Evolutionary conservation across 2,797 vertebrate species (phyloP), one percentile per base, ranked within the genome.

Genomic region (Valencia hispanica): DNA sequence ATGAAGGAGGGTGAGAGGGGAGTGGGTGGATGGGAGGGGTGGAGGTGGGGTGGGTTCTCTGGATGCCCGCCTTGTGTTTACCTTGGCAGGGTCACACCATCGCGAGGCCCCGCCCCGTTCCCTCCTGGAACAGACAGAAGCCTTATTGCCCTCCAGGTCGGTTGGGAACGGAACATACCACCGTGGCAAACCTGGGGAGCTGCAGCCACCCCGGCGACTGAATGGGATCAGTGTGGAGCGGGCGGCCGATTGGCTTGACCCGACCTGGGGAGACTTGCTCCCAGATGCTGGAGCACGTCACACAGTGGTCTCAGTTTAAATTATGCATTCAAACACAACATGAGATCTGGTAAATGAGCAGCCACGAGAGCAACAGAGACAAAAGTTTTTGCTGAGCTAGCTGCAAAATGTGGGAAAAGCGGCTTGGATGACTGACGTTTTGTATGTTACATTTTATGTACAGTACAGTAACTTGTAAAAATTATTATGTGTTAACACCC

Each of bases 41-140:
- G 75, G 75, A 32, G 79, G 73, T 30, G 78, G 80, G 87, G 87
- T 79, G 87, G 75, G 84, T 70, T n/a, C 79, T 77, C 84, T 93
- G 91, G 92, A 93, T 89, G 81, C 91, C 83, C 82, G 79, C 65
- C 77, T 73, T 72, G 73, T 95, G 92, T 96, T 96, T 95, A 94
- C 91, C 91, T 95, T 95, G 94, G 95, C 94, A 81, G 83, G 84
- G 77, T 77, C 9, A 68, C 79, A 68, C 83, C 79, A 57, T 86
- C 68, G 6, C 36, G 51, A 73, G 81, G 80, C 84, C 86, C 89
- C 81, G 72, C 89, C 82, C 87, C 80, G 81, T 79, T 86, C 79
- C 48, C 78, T 80, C 77, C 85, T 84, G 75, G 85, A 94, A 95
- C 94, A 95, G 90, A 95, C 89, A 65, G 45, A 59, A 87, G 91